Percentiles rank a stretch among this genome's conserved stretches.
phyloP scores from a whole-genome alignment of 2,888 invertebrate species.

The Pseudanteris insignis region DNA sequence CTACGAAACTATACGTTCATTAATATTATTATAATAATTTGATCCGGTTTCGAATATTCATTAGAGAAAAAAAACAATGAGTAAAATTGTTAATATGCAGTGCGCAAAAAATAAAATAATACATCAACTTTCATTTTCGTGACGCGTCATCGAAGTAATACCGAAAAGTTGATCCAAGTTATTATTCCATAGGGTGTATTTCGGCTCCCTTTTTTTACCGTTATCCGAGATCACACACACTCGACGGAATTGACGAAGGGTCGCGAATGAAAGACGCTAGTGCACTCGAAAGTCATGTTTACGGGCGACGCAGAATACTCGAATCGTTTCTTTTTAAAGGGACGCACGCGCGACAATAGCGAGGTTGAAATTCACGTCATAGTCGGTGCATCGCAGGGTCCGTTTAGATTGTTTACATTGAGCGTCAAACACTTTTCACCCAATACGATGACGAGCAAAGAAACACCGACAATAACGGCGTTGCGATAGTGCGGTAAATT shows the following conservation, averaged over 20 bases:
- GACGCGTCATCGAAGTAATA: conserved; percentile 23
- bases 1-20: too few relatives aligned
- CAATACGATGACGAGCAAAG: conserved; percentile 29
- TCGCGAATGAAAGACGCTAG: conserved; percentile 39
- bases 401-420: conserved; percentile 39
- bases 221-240: conserved; percentile 39
- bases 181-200: conserved; percentile 32
- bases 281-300: conserved; percentile 36
- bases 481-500: conserved; percentile 26
- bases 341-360: conserved; percentile 36
- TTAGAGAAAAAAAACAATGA: too few relatives aligned
- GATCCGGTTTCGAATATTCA: too few relatives aligned
- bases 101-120: conserved; percentile 7
- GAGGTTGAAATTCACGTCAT: conserved; percentile 36
- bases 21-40: too few relatives aligned
- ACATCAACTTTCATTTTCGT: conserved; percentile 9
- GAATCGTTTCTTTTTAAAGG: conserved; percentile 40
- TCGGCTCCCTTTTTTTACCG: conserved; percentile 22
- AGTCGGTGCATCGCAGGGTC: conserved; percentile 24
- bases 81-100: too few relatives aligned
- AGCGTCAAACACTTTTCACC: conserved; percentile 27
- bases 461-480: conserved; percentile 19
- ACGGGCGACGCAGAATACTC: conserved; percentile 35
- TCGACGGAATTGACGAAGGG: conserved; percentile 40
- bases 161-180: conserved; percentile 35